phyloP scores from a whole-genome alignment of 1,140 invertebrate genomes.

The roundworm (Caenorhabditis elegans) region DNA sequence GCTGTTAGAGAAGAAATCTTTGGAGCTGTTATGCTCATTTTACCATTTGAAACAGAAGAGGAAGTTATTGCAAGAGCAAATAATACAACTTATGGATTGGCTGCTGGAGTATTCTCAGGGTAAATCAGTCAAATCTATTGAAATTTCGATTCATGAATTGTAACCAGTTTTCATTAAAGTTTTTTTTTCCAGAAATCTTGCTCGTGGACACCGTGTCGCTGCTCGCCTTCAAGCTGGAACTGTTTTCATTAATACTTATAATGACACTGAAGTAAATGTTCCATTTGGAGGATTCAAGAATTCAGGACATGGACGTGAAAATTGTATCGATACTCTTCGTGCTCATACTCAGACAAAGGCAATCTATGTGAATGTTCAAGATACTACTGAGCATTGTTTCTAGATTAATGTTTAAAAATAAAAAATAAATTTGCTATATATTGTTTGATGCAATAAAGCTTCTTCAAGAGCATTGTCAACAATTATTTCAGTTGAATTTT shows the following conservation, averaged over 20 bases:
- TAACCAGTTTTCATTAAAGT: not conserved
- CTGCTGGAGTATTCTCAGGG: constrained; percentile 70
- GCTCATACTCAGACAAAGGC: constrained; percentile 71
- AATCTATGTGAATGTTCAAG: constrained; percentile 58
- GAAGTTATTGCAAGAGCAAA: constrained; percentile 71
- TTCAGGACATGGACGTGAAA: constrained; percentile 68
- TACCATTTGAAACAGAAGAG: constrained; percentile 70
- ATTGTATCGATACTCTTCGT: constrained; percentile 69
- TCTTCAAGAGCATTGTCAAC: too few relatives aligned
- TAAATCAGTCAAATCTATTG: constrained; percentile 2
- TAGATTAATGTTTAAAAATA: constrained; percentile 10
- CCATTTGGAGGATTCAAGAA: constrained; percentile 63
- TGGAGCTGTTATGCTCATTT: constrained; percentile 70
- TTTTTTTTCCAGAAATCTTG: constrained; percentile 51
- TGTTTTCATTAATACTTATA: constrained; percentile 69
- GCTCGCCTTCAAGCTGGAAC: constrained; percentile 70
- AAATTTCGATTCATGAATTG: not conserved
- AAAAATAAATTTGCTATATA: too few relatives aligned
- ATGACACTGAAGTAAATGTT: constrained; percentile 58
- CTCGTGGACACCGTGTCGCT: constrained; percentile 65
- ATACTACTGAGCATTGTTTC: constrained; percentile 49
- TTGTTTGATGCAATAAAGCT: too few relatives aligned
- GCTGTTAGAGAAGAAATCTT: constrained; percentile 72
- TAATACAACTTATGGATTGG: constrained; percentile 70
- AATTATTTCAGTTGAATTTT: too few relatives aligned